Conservation (phyloP, 23 tunicate genomes). For the Styela clava region DNA sequence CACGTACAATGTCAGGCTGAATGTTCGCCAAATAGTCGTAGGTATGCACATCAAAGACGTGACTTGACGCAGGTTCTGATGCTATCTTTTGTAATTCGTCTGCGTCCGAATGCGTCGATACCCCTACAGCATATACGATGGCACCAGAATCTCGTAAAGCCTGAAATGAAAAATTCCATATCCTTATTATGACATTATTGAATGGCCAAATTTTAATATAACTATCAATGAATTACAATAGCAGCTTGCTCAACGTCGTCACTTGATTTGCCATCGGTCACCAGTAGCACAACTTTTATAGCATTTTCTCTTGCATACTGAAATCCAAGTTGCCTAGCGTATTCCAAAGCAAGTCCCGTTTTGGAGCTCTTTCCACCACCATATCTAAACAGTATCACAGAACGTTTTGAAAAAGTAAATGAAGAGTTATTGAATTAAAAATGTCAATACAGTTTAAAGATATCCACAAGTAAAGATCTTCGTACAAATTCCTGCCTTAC, state of each 20-base stretch:
- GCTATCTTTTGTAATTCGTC: slow-evolving; percentile 36
- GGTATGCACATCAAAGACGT: slow-evolving; percentile 19
- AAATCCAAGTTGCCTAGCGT: slow-evolving; percentile 51
- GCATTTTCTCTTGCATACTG: slow-evolving; percentile 52
- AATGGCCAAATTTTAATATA: too few relatives aligned
- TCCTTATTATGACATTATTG: too few relatives aligned
- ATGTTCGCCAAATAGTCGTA: slow-evolving; percentile 46
- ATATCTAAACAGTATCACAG: slow-evolving; percentile 21
- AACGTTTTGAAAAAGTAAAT: too few relatives aligned
- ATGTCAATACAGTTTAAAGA: too few relatives aligned
- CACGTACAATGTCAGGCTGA: slow-evolving; percentile 32
- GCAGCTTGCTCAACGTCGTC: slow-evolving; percentile 35
- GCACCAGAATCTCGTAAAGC: slow-evolving; percentile 40
- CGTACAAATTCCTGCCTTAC: too few relatives aligned
- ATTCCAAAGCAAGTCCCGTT: slow-evolving; percentile 51
- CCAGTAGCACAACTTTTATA: slow-evolving; percentile 52
- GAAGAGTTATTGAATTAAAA: too few relatives aligned
- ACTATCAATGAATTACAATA: slow-evolving; percentile 13
- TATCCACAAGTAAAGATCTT: too few relatives aligned
- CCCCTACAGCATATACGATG: slow-evolving; percentile 42
- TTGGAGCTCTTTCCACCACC: slow-evolving; percentile 30
- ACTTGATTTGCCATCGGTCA: slow-evolving; percentile 65
- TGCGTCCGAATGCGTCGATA: slow-evolving; percentile 32
- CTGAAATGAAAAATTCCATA: slow-evolving; percentile 2
- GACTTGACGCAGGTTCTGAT: slow-evolving; percentile 32